Base-by-base conservation (phyloP, 2,888 invertebrate genomes). In the Pardosa pseudoannulata region DNA sequence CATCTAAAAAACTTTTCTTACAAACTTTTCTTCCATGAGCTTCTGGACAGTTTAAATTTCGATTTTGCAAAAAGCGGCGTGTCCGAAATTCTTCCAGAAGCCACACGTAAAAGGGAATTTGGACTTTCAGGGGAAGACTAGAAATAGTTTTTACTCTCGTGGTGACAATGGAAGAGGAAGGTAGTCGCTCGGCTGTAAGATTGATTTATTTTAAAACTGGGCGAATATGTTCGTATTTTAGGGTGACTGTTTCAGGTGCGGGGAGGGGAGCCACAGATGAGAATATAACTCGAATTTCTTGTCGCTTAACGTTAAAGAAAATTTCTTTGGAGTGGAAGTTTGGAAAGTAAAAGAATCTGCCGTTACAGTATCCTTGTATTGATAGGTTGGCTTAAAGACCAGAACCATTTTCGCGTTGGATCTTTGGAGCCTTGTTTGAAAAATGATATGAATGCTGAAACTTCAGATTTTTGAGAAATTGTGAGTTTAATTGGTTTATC, bases 41-140 rank as follows among this genome's bases (percentile, higher is more conserved):
- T 56, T 56, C 23, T 56, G 56, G 23, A 56, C 56, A 56, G 56
- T 56, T 56, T 56, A 56, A 56, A 56, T 56, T 56, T 56, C 56
- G 56, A 56, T 56, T 56, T 56, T 23, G 23, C 13, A 46, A 46
- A 46, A 46, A 2, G 9, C n/a, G 46, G 56, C 56, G 23, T 56
- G 56, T 56, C 56, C 56, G 56, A 56, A 56, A 56, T 56, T 23
- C 11, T 23, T 56, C 56, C 23, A 56, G 23, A 56, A 23, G 16
- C 23, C 56, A 56, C 56, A 23, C 56, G 56, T 23, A 56, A 16
- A 46, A 56, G 56, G 56, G 23, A 56, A 23, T 56, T 56, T 19
- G 56, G 23, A 19, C 23, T 56, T 56, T 56, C 5, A 3, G 56
- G 56, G 56, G 19, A 23, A 11, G 56, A 56, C 1, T 56, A 16